phyloP scores from a whole-genome alignment of 2,113 vertebrate genomes.

The Mionectes macconnelli region DNA sequence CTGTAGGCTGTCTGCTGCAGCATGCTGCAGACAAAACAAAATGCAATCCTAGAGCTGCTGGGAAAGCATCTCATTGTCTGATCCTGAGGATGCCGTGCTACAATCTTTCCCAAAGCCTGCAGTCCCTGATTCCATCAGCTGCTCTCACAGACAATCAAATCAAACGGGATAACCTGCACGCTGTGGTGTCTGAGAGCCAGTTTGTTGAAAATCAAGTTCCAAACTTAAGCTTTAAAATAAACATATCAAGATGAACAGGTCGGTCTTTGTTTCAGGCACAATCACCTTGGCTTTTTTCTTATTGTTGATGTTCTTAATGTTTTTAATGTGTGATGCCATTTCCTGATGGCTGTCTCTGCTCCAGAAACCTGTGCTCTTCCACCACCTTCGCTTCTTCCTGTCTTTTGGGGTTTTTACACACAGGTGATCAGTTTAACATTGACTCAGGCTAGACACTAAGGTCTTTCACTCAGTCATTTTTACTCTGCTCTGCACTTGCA shows the following conservation, averaged over 20 bases:
- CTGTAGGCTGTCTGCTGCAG: neutral
- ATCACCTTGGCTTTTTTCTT: neutral
- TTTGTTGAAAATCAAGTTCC: neutral
- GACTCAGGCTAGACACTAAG: neutral
- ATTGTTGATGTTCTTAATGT: neutral
- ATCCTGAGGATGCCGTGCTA: fast-evolving
- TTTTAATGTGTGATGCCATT: neutral
- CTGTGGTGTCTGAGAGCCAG: neutral
- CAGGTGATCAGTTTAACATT: neutral
- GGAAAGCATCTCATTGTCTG: neutral
- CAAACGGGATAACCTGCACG: neutral
- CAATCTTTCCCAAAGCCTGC: neutral
- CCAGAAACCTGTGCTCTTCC: neutral
- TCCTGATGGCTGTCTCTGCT: neutral
- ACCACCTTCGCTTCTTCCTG: neutral
- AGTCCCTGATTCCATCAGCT: neutral
- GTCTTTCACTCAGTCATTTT: neutral
- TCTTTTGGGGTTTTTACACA: neutral
- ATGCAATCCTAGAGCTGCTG: neutral
- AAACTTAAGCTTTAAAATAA: constrained; percentile 17
- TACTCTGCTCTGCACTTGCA: neutral
- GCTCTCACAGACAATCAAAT: neutral
- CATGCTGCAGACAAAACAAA: neutral
- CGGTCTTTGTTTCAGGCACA: neutral
- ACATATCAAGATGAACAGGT: constrained; percentile 23